Conservation (phyloP, 2,797 vertebrate species). For the Siniperca obscura region DNA sequence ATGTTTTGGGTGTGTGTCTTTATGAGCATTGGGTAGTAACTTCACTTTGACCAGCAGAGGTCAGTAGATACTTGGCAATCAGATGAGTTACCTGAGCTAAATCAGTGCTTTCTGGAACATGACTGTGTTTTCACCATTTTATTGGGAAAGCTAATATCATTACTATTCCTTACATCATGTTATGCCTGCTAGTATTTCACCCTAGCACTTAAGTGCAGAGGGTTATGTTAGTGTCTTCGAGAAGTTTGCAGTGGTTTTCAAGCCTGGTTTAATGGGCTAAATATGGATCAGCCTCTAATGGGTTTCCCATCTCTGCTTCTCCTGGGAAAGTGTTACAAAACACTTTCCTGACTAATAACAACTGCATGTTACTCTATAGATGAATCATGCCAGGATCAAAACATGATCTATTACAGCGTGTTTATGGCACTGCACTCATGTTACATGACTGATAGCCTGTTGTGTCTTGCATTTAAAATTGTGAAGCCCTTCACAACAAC, state of each 20-base stretch:
- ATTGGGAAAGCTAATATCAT: background rate
- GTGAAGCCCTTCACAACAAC: constrained; percentile 29
- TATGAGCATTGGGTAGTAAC: background rate
- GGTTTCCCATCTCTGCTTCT: constrained; percentile 40
- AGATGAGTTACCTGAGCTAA: background rate
- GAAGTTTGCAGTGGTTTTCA: constrained; percentile 14
- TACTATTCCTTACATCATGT: background rate
- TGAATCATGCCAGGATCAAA: constrained; percentile 30
- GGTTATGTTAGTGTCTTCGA: background rate
- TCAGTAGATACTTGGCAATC: constrained; percentile 59
- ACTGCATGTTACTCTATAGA: constrained; percentile 17
- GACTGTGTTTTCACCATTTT: background rate
- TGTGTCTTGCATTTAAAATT: constrained; percentile 23
- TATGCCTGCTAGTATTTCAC: background rate
- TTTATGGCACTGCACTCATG: constrained; percentile 5
- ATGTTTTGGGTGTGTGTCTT: background rate
- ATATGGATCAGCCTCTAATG: constrained; percentile 45
- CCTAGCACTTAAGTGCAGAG: background rate
- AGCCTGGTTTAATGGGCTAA: constrained; percentile 30
- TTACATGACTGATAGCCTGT: constrained; percentile 33
- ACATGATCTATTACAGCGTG: constrained; percentile 18
- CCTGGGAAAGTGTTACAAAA: constrained; percentile 26
- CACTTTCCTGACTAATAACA: constrained; percentile 19
- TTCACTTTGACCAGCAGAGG: constrained; percentile 72
- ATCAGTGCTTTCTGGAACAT: constrained; percentile 4